A percentile compares a stretch with the other conserved stretches of the same genome.
phyloP scores from a whole-genome alignment of 2,888 invertebrate genomes.

The Nipponacmea schrenckii region DNA sequence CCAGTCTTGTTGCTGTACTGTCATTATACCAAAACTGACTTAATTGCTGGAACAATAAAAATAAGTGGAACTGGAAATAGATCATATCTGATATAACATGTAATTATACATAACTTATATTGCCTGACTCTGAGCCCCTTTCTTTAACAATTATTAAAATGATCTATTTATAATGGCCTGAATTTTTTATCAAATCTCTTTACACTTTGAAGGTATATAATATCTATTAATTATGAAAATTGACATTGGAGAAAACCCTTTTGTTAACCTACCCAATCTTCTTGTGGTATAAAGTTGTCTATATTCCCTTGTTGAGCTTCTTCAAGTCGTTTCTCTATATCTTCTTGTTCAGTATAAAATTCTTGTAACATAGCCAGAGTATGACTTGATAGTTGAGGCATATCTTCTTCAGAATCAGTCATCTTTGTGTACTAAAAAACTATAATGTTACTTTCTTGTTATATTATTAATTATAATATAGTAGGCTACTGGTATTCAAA shows the following conservation, averaged over 20 bases:
- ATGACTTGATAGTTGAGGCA: constrained; percentile 42
- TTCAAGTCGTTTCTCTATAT: constrained; percentile 32
- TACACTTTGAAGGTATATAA: not conserved
- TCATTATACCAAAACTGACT: constrained; percentile 98
- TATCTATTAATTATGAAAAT: not conserved
- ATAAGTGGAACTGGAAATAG: constrained; percentile 6
- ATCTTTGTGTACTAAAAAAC: constrained; percentile 16
- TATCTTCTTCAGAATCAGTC: constrained; percentile 45
- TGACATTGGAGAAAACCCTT: too few species aligned
- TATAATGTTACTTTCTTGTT: too few species aligned
- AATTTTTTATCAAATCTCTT: too few species aligned
- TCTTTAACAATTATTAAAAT: too few species aligned
- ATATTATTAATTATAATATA: too few species aligned
- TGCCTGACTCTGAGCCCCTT: not conserved
- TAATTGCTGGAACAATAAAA: constrained; percentile 76
- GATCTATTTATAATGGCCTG: too few species aligned
- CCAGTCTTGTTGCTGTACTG: constrained; percentile 79
- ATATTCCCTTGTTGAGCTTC: constrained; percentile 34
- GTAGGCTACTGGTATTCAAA: too few species aligned
- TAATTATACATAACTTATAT: too few species aligned
- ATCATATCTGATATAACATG: not conserved
- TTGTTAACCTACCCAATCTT: constrained; percentile 49
- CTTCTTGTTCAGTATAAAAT: constrained; percentile 49
- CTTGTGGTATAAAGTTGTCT: constrained; percentile 33
- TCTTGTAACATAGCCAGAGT: constrained; percentile 57